Conservation (phyloP, 2,888 invertebrate genomes). For the Ceramica pisi region DNA sequence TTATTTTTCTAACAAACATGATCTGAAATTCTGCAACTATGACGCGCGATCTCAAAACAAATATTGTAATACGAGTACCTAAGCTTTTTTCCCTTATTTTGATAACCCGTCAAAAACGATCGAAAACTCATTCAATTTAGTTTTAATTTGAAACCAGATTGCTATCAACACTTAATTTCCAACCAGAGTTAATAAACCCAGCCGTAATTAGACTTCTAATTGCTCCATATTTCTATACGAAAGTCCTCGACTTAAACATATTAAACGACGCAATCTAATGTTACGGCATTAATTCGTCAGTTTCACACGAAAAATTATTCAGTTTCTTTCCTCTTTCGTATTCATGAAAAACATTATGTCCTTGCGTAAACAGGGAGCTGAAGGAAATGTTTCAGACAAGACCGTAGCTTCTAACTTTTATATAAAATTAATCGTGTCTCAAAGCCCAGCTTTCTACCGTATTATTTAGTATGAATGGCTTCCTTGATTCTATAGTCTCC, state of each 20-base stretch:
- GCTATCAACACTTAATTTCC: slow-evolving; percentile 1
- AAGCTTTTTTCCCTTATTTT: background rate
- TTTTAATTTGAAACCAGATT: background rate
- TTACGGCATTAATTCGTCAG: slow-evolving; percentile 58
- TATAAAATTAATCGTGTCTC: slow-evolving; percentile 50
- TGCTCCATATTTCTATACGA: slow-evolving; percentile 23
- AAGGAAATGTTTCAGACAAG: slow-evolving; percentile 33
- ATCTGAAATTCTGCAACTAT: background rate
- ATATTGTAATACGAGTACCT: background rate
- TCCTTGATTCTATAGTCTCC: slow-evolving; percentile 28
- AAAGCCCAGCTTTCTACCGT: slow-evolving; percentile 28
- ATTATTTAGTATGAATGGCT: slow-evolving; percentile 51
- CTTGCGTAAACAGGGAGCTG: slow-evolving; percentile 39
- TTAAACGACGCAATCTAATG: slow-evolving; percentile 42
- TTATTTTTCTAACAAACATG: background rate
- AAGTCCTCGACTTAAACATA: slow-evolving; percentile 24
- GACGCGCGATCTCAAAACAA: background rate
- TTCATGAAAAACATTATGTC: slow-evolving; percentile 63
- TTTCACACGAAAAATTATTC: slow-evolving; percentile 57
- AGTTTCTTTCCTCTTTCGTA: slow-evolving; percentile 52
- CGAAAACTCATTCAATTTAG: background rate
- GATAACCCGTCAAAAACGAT: background rate
- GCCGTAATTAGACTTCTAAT: slow-evolving; percentile 23
- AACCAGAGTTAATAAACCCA: background rate
- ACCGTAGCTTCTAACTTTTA: slow-evolving; percentile 36